phyloP scores from a whole-genome alignment of 2,888 invertebrate genomes.

The Gisinianus flammeolus region DNA sequence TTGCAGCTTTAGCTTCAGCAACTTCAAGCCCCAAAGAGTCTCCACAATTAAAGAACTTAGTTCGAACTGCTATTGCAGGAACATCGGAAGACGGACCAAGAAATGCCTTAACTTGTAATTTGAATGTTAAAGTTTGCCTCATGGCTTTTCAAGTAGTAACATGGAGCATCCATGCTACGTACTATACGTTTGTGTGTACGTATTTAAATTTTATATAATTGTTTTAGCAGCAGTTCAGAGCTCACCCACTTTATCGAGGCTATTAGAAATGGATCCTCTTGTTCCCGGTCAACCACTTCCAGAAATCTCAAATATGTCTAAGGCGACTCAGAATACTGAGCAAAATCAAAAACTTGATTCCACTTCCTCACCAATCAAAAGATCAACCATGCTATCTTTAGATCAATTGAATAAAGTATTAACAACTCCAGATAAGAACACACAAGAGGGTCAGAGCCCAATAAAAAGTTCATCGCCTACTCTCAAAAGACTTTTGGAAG shows the following conservation, averaged over 20 bases:
- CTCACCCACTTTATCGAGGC: constrained; percentile 76
- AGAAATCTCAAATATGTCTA: constrained; percentile 47
- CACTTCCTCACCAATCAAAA: background rate
- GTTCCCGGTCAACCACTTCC: constrained; percentile 63
- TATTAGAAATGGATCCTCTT: constrained; percentile 68
- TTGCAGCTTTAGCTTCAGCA: background rate
- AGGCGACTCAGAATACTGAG: background rate
- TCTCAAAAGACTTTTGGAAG: constrained; percentile 34
- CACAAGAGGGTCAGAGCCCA: constrained; percentile 15
- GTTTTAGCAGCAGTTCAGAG: constrained; percentile 60
- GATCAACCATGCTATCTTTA: background rate
- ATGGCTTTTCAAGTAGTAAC: background rate
- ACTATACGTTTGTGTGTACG: background rate
- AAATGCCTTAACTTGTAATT: constrained; percentile 20
- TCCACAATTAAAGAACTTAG: constrained; percentile 32
- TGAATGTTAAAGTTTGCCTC: background rate
- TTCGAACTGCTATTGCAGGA: constrained; percentile 29
- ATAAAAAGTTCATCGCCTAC: constrained; percentile 36
- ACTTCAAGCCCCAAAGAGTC: constrained; percentile 33
- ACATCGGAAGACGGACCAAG: constrained; percentile 24
- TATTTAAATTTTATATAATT: constrained; percentile 11
- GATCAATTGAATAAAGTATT: background rate
- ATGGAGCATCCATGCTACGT: background rate
- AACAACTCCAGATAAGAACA: background rate
- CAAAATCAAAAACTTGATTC: background rate